phyloP scores from a whole-genome alignment of 1,140 invertebrate species.

The Anastatus disparis region DNA sequence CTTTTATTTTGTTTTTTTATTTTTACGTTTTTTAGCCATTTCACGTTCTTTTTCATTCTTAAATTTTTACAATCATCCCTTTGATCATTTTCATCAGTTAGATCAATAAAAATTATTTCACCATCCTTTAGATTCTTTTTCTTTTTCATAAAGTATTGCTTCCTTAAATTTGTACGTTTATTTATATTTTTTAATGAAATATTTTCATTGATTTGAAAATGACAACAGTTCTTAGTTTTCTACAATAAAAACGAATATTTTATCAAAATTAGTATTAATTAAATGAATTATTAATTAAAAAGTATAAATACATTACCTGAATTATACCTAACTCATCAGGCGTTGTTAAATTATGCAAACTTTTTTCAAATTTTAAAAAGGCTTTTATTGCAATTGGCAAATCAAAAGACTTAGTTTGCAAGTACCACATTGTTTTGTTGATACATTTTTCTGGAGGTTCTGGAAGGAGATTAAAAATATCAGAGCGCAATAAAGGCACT shows the following conservation, averaged over 20 bases:
- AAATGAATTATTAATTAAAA: constrained; percentile 10
- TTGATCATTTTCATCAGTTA: constrained; percentile 51
- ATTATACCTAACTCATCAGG: not conserved
- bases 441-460: constrained; percentile 44
- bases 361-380: constrained; percentile 53
- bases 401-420: constrained; percentile 52
- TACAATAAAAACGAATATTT: constrained; percentile 16
- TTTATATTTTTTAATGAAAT: constrained; percentile 14
- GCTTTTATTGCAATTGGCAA: constrained; percentile 46
- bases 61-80: constrained; percentile 38
- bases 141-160: constrained; percentile 22
- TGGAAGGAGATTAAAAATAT: constrained; percentile 50
- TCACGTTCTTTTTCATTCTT: constrained; percentile 41
- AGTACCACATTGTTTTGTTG: constrained; percentile 50
- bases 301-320: constrained; percentile 7
- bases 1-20: too few relatives aligned
- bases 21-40: constrained; percentile 46
- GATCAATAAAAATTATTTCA: constrained; percentile 53
- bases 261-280: not conserved
- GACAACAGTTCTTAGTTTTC: constrained; percentile 38
- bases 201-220: constrained; percentile 21
- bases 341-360: constrained; percentile 16
- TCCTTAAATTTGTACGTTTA: constrained; percentile 16
- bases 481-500: constrained; percentile 46
- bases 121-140: constrained; percentile 44